Conservation (phyloP, 2,888 invertebrate species). For the Ochropacha duplaris region DNA sequence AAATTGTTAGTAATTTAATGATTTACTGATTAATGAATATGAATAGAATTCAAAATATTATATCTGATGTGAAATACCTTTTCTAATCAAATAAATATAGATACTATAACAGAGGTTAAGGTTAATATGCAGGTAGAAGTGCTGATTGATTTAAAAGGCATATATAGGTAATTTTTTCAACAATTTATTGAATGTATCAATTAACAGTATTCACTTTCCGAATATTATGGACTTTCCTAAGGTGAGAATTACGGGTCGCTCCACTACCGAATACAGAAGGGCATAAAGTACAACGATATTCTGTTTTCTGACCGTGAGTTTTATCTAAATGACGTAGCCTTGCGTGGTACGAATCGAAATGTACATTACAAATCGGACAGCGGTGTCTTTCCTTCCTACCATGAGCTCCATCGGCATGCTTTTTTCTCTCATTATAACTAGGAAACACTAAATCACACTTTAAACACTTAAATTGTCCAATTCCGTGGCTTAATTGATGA, state of each 20-base stretch:
- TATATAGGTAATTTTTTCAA: background rate
- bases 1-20: background rate
- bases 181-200: background rate
- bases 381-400: slow-evolving; percentile 53
- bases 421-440: slow-evolving; percentile 42
- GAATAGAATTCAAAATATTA: background rate
- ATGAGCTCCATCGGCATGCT: slow-evolving; percentile 46
- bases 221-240: slow-evolving; percentile 57
- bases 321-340: slow-evolving; percentile 51
- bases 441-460: slow-evolving; percentile 66
- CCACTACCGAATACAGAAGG: slow-evolving; percentile 53
- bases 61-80: background rate
- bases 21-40: background rate
- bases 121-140: too few relatives aligned
- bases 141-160: too few relatives aligned
- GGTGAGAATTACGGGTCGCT: slow-evolving; percentile 61
- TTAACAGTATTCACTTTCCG: slow-evolving; percentile 21
- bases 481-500: slow-evolving; percentile 62
- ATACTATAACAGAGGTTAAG: too few relatives aligned
- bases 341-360: slow-evolving; percentile 53
- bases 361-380: slow-evolving; percentile 54
- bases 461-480: slow-evolving; percentile 61
- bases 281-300: slow-evolving; percentile 53
- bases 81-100: slow-evolving; percentile 4
- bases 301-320: slow-evolving; percentile 50